Percentiles rank a stretch among this genome's conserved stretches.
These are phyloP conservation scores for Epizoanthus rinbou DNA, from an alignment of 92 coral and sea anemone genomes.

Conservation along the genomic window DNA sequence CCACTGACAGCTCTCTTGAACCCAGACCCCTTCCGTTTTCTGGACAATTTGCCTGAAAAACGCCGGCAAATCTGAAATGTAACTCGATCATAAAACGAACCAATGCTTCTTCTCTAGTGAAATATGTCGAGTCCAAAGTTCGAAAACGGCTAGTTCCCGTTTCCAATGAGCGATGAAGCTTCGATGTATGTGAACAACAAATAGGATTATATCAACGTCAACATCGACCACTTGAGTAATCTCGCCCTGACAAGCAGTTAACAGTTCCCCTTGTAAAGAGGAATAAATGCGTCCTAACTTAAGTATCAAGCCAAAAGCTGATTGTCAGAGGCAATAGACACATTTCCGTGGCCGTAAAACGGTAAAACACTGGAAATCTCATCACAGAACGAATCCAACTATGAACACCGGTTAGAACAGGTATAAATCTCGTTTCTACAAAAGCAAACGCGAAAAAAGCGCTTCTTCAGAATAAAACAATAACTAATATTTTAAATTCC, in stretches of 20 bases:
- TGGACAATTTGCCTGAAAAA: slow-evolving; percentile 1
- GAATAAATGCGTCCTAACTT: neutral
- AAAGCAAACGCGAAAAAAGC: too few relatives aligned
- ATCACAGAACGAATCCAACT: neutral
- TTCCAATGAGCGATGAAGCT: slow-evolving; percentile 4
- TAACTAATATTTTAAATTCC: too few relatives aligned
- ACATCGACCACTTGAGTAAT: neutral
- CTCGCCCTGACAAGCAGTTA: neutral
- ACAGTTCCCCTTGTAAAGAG: neutral
- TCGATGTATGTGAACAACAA: neutral
- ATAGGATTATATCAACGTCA: neutral
- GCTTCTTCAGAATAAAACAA: too few relatives aligned
- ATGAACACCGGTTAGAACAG: too few relatives aligned
- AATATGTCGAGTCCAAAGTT: neutral
- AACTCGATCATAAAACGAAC: neutral
- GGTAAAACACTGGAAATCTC: neutral
- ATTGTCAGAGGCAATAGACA: neutral
- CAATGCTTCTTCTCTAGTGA: neutral
- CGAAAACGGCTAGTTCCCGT: neutral
- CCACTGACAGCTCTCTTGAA: neutral
- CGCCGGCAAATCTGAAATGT: neutral
- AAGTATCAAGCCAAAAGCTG: too few relatives aligned
- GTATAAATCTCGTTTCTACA: too few relatives aligned
- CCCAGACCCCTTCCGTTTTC: neutral
- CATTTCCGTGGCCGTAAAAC: neutral